phyloP scores from a whole-genome alignment of 2,113 vertebrate genomes.

The Leptosomus discolor region DNA sequence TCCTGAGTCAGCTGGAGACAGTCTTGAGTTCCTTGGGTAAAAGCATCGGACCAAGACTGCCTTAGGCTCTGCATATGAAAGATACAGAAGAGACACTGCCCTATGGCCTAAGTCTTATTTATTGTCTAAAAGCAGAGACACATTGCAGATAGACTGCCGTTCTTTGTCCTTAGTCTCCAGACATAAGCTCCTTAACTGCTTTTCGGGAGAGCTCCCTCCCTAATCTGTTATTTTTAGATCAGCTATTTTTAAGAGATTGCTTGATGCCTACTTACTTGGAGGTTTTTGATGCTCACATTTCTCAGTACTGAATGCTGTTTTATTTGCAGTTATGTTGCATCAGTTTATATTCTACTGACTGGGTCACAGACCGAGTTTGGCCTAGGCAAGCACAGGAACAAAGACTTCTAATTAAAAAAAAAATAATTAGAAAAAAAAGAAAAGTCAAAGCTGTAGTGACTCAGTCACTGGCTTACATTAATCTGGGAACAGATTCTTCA shows the following conservation, averaged over 20 bases:
- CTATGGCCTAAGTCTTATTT: background rate
- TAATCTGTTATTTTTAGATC: constrained; percentile 42
- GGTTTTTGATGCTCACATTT: background rate
- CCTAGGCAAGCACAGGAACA: background rate
- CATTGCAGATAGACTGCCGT: background rate
- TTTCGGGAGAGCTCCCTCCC: background rate
- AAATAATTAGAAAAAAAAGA: background rate
- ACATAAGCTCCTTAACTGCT: constrained; percentile 25
- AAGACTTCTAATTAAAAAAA: background rate
- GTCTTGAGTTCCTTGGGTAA: background rate
- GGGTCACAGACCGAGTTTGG: background rate
- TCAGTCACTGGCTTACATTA: background rate
- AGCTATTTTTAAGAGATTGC: constrained; percentile 30
- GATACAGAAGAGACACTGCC: background rate
- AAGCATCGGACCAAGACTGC: background rate
- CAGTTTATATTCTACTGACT: background rate
- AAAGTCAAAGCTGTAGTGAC: background rate
- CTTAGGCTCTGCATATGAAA: background rate
- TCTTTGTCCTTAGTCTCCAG: background rate
- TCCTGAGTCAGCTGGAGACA: background rate
- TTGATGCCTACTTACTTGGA: background rate
- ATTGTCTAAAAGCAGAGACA: background rate
- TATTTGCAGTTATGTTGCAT: background rate
- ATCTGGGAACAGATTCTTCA: background rate
- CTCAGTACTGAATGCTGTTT: background rate